Percentiles rank a stretch among this genome's conserved stretches.
Conservation (phyloP, 2,113 vertebrate genomes). For the Bos javanicus region DNA sequence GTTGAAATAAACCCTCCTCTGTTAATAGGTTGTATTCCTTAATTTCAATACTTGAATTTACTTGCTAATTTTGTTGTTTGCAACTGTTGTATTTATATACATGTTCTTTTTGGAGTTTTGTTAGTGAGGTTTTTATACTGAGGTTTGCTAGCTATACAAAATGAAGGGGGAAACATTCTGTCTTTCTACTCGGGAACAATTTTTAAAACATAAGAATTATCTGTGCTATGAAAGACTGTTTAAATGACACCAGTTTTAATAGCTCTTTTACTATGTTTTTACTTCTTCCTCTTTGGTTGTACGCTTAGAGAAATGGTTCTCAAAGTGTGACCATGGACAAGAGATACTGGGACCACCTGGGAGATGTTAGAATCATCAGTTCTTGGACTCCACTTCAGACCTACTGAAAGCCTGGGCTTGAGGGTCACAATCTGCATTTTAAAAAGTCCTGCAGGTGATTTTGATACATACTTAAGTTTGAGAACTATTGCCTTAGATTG, state of each 20-base stretch:
- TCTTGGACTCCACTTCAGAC: not conserved
- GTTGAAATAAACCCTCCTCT: not conserved
- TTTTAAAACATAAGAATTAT: not conserved
- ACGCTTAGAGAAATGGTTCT: not conserved
- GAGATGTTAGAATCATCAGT: not conserved
- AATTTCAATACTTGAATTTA: not conserved
- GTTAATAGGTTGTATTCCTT: not conserved
- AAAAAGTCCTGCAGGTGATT: not conserved
- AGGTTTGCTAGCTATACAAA: not conserved
- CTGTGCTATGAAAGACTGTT: not conserved
- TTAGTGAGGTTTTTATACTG: not conserved
- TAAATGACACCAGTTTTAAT: not conserved
- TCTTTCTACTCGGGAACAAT: not conserved
- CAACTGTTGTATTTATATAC: not conserved
- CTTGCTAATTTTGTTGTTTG: not conserved
- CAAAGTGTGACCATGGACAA: not conserved
- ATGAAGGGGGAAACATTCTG: not conserved
- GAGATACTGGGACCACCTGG: not conserved
- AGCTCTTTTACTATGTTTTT: not conserved
- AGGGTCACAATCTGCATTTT: not conserved
- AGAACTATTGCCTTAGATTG: not conserved
- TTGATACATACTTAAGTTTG: not conserved
- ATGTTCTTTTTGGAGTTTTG: not conserved
- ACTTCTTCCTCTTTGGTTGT: not conserved
- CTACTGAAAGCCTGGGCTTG: not conserved